These are phyloP conservation scores for Nemurella pictetii DNA, from an alignment of 2,888 invertebrate species.

Conservation along the genomic window DNA sequence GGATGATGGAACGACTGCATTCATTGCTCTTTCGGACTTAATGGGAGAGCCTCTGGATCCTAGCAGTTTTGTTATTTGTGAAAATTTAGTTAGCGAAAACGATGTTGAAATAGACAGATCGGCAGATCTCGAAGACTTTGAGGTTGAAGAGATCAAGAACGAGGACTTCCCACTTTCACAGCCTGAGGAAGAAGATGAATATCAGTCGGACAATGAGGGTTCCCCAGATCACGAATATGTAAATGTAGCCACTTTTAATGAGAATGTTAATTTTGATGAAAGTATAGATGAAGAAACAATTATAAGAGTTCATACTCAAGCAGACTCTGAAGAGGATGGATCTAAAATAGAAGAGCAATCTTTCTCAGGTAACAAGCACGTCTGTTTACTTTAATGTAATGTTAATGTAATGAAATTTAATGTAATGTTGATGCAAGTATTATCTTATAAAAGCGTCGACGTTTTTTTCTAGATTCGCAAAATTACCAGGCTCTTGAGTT, in stretches of 20 bases:
- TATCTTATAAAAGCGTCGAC: too few species aligned
- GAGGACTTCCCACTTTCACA: not conserved
- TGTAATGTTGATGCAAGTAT: not conserved
- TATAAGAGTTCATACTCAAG: not conserved
- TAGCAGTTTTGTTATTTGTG: constrained; percentile 26
- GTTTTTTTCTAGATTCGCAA: not conserved
- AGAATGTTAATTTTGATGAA: not conserved
- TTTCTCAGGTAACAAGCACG: not conserved
- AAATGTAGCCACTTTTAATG: not conserved
- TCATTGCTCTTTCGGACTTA: constrained; percentile 41
- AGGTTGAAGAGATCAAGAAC: not conserved
- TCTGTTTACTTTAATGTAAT: not conserved
- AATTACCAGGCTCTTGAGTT: constrained; percentile 1
- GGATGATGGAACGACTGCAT: constrained; percentile 46
- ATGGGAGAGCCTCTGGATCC: constrained; percentile 32
- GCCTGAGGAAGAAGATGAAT: not conserved
- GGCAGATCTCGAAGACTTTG: not conserved
- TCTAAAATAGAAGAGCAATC: not conserved
- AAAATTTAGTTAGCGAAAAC: not conserved
- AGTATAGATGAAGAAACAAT: not conserved
- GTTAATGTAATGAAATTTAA: too few species aligned
- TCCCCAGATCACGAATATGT: not conserved
- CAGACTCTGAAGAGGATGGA: not conserved
- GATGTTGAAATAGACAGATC: not conserved
- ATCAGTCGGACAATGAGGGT: not conserved